Evolutionary conservation across 92 coral and sea anemone genomes (phyloP).

Genomic region (Zoanthus sociatus): DNA sequence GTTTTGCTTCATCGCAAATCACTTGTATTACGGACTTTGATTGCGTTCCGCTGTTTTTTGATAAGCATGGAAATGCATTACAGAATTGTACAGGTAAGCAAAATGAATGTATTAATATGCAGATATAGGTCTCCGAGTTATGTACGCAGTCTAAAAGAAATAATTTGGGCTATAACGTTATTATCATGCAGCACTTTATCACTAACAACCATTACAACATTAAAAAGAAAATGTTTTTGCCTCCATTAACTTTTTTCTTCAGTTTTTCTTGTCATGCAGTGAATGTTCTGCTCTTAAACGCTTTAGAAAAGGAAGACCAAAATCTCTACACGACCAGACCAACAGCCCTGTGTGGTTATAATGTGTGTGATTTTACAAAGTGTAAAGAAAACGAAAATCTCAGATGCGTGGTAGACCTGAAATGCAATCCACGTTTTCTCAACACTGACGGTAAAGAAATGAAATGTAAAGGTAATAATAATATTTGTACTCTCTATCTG

Average conservation of each 20-base stretch:
- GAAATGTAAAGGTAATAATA: too few relatives aligned
- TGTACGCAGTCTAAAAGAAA: too few relatives aligned
- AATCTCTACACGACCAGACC: constrained; percentile 30
- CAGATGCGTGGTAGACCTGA: constrained; percentile 55
- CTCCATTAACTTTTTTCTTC: not conserved
- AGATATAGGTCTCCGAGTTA: too few relatives aligned
- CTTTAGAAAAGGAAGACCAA: not conserved
- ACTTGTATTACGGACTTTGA: constrained; percentile 72
- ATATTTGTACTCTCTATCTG: too few relatives aligned
- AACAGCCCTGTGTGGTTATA: constrained; percentile 29
- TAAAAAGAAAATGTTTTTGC: not conserved
- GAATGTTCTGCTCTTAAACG: not conserved
- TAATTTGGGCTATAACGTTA: too few relatives aligned
- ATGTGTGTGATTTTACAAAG: constrained; percentile 52
- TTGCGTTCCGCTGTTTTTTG: constrained; percentile 79
- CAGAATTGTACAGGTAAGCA: constrained; percentile 64
- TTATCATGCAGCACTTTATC: too few relatives aligned
- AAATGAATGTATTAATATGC: too few relatives aligned
- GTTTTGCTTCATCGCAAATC: constrained; percentile 59
- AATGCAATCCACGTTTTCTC: constrained; percentile 60
- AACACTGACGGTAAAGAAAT: constrained; percentile 34
- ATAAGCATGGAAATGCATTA: constrained; percentile 56
- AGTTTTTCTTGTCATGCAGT: not conserved
- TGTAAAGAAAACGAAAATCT: constrained; percentile 32
- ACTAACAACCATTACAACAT: too few relatives aligned